These are phyloP conservation scores for Epinotia demarniana DNA, from an alignment of 2,888 invertebrate genomes.

Conservation along the genomic window DNA sequence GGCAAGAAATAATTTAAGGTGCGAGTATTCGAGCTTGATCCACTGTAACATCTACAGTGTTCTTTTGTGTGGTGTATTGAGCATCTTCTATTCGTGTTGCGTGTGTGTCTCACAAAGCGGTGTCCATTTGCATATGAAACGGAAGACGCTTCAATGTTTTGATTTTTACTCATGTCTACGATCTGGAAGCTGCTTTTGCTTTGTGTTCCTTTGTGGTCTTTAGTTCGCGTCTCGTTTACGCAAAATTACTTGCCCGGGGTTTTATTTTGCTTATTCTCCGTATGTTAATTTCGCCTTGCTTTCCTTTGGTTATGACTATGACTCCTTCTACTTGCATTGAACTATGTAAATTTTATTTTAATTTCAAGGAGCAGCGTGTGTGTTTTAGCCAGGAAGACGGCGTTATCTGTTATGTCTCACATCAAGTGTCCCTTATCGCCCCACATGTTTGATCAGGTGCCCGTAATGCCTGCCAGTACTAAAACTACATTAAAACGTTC, in stretches of 20 bases:
- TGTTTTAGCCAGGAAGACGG: constrained; percentile 65
- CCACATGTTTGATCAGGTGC: constrained; percentile 83
- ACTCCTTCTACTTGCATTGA: constrained; percentile 21
- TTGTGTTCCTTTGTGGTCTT: constrained; percentile 62
- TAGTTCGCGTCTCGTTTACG: constrained; percentile 56
- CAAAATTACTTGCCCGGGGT: constrained; percentile 51
- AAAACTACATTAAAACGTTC: constrained; percentile 62
- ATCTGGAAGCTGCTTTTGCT: constrained; percentile 56
- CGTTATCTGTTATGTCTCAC: constrained; percentile 75
- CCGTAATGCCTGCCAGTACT: constrained; percentile 65
- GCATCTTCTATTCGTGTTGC: constrained; percentile 51
- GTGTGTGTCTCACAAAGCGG: constrained; percentile 64
- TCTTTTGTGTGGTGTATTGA: constrained; percentile 9
- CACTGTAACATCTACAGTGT: neutral
- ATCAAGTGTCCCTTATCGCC: constrained; percentile 82
- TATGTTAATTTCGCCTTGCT: constrained; percentile 51
- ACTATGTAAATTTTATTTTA: constrained; percentile 51
- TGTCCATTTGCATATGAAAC: constrained; percentile 76
- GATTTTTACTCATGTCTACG: constrained; percentile 68
- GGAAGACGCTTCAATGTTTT: constrained; percentile 71
- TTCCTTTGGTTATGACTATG: constrained; percentile 40
- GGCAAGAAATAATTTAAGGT: neutral
- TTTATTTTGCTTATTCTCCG: constrained; percentile 45
- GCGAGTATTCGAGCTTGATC: neutral
- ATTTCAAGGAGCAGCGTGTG: constrained; percentile 61